These are phyloP conservation scores for Perodicticus potto DNA, from an alignment of 2,797 vertebrate species.

Conservation along the genomic window DNA sequence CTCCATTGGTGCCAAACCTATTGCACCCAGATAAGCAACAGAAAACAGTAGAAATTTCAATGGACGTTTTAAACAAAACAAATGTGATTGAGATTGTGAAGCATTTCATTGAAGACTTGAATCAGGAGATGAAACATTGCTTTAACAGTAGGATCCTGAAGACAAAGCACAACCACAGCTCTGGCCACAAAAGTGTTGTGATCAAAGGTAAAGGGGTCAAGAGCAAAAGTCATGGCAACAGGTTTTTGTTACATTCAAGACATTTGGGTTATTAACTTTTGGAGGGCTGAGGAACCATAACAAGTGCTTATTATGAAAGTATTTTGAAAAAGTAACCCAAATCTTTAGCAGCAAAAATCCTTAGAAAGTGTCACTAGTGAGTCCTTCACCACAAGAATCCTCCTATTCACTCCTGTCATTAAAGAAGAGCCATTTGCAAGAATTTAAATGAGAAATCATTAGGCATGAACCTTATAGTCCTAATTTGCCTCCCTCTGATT, in stretches of 20 bases:
- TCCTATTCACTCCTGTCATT: background rate
- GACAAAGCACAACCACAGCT: background rate
- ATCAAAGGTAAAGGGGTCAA: background rate
- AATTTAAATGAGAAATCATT: background rate
- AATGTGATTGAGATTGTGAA: background rate
- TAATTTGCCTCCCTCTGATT: background rate
- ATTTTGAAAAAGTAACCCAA: background rate
- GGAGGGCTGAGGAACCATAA: background rate
- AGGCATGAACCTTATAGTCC: background rate
- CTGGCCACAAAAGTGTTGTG: background rate
- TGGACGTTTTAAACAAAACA: background rate
- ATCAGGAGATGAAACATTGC: background rate
- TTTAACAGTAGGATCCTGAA: background rate
- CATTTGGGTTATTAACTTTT: background rate
- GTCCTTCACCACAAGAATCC: background rate
- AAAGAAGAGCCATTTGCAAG: background rate
- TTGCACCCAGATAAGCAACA: background rate
- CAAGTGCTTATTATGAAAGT: background rate
- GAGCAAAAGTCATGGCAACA: background rate
- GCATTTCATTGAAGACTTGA: background rate
- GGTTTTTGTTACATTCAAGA: background rate
- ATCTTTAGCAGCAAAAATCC: background rate
- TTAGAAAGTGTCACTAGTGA: background rate
- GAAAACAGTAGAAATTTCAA: background rate
- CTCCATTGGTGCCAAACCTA: background rate